A percentile compares a stretch with the other conserved stretches of the same genome.
These are phyloP conservation scores for Hypomecis punctinalis DNA, from an alignment of 2,888 invertebrate species.

Conservation along the genomic window DNA sequence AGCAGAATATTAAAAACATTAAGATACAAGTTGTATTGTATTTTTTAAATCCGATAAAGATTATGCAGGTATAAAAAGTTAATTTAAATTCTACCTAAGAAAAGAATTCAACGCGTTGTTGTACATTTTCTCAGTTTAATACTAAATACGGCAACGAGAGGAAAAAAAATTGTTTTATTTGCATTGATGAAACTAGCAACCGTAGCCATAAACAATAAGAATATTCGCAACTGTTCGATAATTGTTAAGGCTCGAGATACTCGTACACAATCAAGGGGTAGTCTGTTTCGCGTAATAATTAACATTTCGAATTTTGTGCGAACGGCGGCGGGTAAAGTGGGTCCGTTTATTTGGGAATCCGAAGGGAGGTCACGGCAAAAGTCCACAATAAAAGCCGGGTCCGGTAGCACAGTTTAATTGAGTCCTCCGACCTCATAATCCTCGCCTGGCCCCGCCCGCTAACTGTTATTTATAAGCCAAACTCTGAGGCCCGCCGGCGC, in stretches of 20 bases:
- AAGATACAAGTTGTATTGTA: no score
- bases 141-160: not conserved
- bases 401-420: conserved; percentile 83
- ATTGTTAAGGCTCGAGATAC: not conserved
- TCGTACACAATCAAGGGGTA: conserved; percentile 28
- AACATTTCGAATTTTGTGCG: conserved; percentile 64
- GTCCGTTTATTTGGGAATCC: conserved; percentile 79
- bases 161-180: not conserved
- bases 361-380: conserved; percentile 79
- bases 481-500: conserved; percentile 65
- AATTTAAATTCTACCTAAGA: not conserved
- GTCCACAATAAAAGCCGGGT: conserved; percentile 81
- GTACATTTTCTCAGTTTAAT: not conserved
- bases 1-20: no score
- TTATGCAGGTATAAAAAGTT: no score
- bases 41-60: no score
- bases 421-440: conserved; percentile 84
- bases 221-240: not conserved
- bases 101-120: conserved; percentile 16
- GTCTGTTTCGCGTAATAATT: conserved; percentile 56
- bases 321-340: conserved; percentile 71
- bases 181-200: not conserved
- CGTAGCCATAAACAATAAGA: not conserved
- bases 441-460: conserved; percentile 74
- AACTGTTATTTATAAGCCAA: conserved; percentile 82